These are phyloP conservation scores for Exaiptasia diaphana DNA, from an alignment of 64 coral and sea anemone species.

Conservation along the genomic window DNA sequence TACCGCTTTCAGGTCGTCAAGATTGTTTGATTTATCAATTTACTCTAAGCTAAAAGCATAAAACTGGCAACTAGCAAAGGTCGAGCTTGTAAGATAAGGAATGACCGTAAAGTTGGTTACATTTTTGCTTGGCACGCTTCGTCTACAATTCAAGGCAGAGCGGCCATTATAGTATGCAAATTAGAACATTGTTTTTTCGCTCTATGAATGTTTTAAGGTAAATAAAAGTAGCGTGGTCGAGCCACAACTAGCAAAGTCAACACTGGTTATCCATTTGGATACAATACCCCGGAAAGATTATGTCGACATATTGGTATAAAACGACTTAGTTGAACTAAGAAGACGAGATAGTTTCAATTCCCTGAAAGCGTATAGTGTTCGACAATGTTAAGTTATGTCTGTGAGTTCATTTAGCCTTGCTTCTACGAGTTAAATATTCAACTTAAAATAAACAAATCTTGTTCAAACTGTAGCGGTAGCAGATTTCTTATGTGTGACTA, in stretches of 20 bases:
- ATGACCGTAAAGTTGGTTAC: too few species aligned
- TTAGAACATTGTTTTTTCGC: conserved; percentile 37
- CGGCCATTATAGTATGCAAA: conserved; percentile 62
- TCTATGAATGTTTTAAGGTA: conserved; percentile 47
- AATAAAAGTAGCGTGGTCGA: conserved; percentile 54
- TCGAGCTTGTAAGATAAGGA: background rate
- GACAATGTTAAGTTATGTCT: background rate
- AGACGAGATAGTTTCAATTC: conserved; percentile 13
- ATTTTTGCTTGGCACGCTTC: background rate
- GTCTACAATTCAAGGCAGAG: conserved; percentile 23
- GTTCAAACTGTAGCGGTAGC: conserved; percentile 72
- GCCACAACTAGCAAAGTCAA: conserved; percentile 7
- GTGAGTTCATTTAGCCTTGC: background rate
- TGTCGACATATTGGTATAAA: background rate
- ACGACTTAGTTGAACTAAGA: background rate
- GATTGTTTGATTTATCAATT: background rate
- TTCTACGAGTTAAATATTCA: conserved; percentile 9
- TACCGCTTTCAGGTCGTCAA: background rate
- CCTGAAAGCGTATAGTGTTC: background rate
- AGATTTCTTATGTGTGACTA: conserved; percentile 18
- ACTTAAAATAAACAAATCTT: background rate
- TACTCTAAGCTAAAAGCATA: background rate
- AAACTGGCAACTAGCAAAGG: too few species aligned
- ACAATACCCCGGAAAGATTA: conserved; percentile 2
- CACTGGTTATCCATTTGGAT: background rate